Evolutionary conservation across 2,888 invertebrate genomes (phyloP), one percentile per base, ranked within the genome.

Genomic region (Gymnocheta viridis): DNA sequence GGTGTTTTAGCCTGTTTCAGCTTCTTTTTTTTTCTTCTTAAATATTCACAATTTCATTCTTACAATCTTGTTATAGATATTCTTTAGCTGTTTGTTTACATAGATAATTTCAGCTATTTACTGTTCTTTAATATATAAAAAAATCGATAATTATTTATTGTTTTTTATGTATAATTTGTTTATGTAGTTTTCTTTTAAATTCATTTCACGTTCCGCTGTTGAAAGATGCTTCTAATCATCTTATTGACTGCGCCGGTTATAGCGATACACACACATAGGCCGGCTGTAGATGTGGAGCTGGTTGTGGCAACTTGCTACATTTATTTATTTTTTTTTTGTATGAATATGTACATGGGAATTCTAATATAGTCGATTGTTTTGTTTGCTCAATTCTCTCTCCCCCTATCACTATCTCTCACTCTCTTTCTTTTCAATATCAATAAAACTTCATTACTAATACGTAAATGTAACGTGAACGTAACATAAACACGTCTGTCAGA

Each of bases 1-100:
- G 14, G 3, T n/a, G 9, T n/a, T 64, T 64, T 62, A 6, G 24
- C 27, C 24, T n/a, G 5, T 7, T 27, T 54, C 27, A 54, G 7
- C 9, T 12, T 54, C 27, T 27, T 14, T 14, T 14, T 24, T 54
- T 12, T 44, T 35, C 12, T 27, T 0, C 27, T 17, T 38, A 56
- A 29, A 35, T 38, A 24, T 54, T 54, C 44, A 32, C 38, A 38
- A 24, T 54, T 29, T 47, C 24, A 19, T 49, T 27, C 32, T 49
- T n/a, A 77, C 74, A 60, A 66, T 58, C 58, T 49, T 56, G 47
- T 78, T 78, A 22, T 49, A 32, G 29, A 19, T 47, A 19, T 56
- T 35, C 19, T 78, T 82, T 41, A 66, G 47, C 29, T 35, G 12
- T 60, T 73, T 84, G 83, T 80, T 84, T 84, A 84, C 72, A 77